Base-by-base conservation (phyloP, 2,888 invertebrate genomes). In the Apocheima hispidaria region DNA sequence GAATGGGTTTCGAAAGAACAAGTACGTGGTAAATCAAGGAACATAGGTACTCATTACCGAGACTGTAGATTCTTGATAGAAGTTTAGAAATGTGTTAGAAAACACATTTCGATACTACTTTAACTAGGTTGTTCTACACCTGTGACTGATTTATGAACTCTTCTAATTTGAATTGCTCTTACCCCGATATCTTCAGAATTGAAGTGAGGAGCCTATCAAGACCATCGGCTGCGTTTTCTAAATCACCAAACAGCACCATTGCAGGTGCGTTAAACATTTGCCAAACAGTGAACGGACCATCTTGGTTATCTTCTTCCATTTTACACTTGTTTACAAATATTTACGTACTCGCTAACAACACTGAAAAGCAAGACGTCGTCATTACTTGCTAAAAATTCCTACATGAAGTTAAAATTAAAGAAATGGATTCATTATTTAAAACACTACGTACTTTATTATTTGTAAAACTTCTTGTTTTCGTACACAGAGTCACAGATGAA, bases 221-320 rank as follows among this genome's bases (percentile, higher is more conserved):
- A 12, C 93, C 92, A 68, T 90, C 93, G 41, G 91, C 93, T 36
- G 93, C 90, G 72, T 92, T 89, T 72, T 94, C 93, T 65, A 94
- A 87, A 73, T 94, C 94, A 66, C 93, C 91, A 66, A 94, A 93
- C 20, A 95, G 82, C 6, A 92, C 90, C 74, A 94, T 90, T 30
- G 94, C 93, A 2, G 95, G 94, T 23, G 93, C 93, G 76, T 94
- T 94, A 70, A 95, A 94, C 85, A 94, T 94, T 85, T 94, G 93
- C 95, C 95, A 95, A 30, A 92, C 89, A n/a, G 87, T 84, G 73
- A 89, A 87, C 2, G 92, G 90, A 0, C 90, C 91, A 71, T 92
- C 90, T 69, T 86, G 84, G 60, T 78, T 84, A 63, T 91, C 91
- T 49, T 90, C 91, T 44, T 92, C 91, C 90, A 92, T 91, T 66